These are phyloP conservation scores for Zhuqinia jingwanae DNA, from an alignment of 2,888 invertebrate species.

Conservation along the genomic window DNA sequence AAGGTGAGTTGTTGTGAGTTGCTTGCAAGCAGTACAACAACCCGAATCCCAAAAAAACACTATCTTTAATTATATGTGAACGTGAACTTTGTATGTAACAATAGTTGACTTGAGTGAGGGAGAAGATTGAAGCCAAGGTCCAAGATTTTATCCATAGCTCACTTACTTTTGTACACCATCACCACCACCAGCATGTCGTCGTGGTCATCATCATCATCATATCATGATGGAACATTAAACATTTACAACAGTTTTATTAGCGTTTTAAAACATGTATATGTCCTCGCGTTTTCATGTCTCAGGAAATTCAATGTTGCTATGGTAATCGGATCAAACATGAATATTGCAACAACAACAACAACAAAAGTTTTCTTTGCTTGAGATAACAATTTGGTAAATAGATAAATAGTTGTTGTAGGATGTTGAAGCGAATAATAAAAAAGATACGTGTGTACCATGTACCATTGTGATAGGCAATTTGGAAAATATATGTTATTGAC, in stretches of 20 bases:
- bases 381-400: neutral
- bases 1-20: neutral
- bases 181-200: neutral
- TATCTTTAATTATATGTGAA: conserved; percentile 18
- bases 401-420: neutral
- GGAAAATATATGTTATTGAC: conserved; percentile 16
- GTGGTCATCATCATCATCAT: neutral
- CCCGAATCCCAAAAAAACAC: conserved; percentile 3
- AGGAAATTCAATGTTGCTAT: neutral
- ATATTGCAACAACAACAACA: conserved; percentile 10
- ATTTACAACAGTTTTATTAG: neutral
- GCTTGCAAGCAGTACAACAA: conserved; percentile 32
- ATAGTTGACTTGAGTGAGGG: too few relatives aligned
- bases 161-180: too few relatives aligned
- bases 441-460: neutral
- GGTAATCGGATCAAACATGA: neutral
- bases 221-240: neutral
- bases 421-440: neutral
- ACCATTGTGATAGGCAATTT: neutral
- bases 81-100: neutral
- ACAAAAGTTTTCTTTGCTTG: neutral
- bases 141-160: neutral
- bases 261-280: too few relatives aligned
- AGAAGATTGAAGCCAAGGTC: too few relatives aligned
- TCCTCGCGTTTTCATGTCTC: neutral